Evolutionary conservation across 2,113 vertebrate species (phyloP).

Genomic region (Ancistrus triradiatus): DNA sequence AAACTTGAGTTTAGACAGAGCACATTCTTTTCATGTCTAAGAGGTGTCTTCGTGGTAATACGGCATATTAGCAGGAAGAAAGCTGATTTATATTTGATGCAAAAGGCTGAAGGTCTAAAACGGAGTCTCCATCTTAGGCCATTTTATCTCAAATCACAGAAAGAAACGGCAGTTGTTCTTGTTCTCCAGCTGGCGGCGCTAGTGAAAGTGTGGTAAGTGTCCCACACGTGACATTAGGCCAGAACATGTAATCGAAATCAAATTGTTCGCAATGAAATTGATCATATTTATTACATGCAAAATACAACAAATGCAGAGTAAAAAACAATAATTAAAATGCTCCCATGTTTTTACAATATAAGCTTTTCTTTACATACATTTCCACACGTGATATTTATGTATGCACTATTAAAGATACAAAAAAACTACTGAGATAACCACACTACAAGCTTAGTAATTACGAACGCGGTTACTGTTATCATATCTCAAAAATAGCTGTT

Average conservation of each 20-base stretch:
- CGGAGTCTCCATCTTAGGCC: too few species aligned
- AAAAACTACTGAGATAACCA: not conserved
- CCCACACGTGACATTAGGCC: too few species aligned
- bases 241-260: not conserved
- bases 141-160: too few species aligned
- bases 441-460: too few species aligned
- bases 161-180: too few species aligned
- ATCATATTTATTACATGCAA: slow-evolving; percentile 20
- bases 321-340: not conserved
- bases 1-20: too few species aligned
- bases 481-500: not conserved
- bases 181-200: slow-evolving; percentile 24
- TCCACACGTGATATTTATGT: too few species aligned
- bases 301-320: not conserved
- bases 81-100: too few species aligned
- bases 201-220: not conserved
- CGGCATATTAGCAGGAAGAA: too few species aligned
- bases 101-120: too few species aligned
- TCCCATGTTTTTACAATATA: not conserved
- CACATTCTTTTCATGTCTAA: too few species aligned
- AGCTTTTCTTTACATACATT: not conserved
- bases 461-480: not conserved
- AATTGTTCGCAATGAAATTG: not conserved
- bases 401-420: not conserved
- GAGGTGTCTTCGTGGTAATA: too few species aligned